Conservation (phyloP, 2,797 vertebrate genomes). For the Chrysocyon brachyurus region DNA sequence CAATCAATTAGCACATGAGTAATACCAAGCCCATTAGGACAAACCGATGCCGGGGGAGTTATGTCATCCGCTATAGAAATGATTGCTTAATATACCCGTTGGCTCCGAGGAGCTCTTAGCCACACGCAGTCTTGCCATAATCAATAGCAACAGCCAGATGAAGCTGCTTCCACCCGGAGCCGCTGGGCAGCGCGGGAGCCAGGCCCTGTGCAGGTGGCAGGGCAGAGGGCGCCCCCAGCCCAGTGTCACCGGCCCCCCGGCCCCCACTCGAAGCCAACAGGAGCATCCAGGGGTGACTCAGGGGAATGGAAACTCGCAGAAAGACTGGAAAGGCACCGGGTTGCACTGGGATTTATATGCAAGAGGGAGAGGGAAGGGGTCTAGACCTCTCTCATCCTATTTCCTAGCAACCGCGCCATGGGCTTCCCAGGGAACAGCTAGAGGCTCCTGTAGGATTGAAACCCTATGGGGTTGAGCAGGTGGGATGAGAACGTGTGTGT, state of each 20-base stretch:
- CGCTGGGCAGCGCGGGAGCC: conserved; percentile 89
- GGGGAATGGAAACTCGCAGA: neutral
- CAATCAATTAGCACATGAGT: conserved; percentile 95
- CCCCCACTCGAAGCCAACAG: neutral
- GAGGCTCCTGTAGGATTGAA: neutral
- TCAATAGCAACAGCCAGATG: conserved; percentile 93
- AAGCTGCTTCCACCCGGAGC: conserved; percentile 91
- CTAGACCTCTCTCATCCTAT: neutral
- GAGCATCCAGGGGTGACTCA: neutral
- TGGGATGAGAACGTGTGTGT: no score
- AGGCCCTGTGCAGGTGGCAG: conserved; percentile 84
- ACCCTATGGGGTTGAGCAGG: neutral
- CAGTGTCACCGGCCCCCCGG: neutral
- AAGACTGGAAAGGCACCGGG: neutral
- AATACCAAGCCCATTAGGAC: conserved; percentile 94
- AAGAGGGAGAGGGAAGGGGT: neutral
- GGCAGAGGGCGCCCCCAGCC: conserved; percentile 82
- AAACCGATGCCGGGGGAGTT: conserved; percentile 91
- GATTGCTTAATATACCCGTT: conserved; percentile 95
- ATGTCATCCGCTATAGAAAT: conserved; percentile 95
- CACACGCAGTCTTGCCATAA: conserved; percentile 91
- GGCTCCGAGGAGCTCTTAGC: conserved; percentile 92
- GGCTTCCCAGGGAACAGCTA: neutral
- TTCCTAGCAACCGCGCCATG: neutral
- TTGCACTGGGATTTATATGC: neutral